Percentiles rank a stretch among this genome's conserved stretches.
These are phyloP conservation scores for Furcula furcula DNA, from an alignment of 2,888 invertebrate species.

Conservation along the genomic window DNA sequence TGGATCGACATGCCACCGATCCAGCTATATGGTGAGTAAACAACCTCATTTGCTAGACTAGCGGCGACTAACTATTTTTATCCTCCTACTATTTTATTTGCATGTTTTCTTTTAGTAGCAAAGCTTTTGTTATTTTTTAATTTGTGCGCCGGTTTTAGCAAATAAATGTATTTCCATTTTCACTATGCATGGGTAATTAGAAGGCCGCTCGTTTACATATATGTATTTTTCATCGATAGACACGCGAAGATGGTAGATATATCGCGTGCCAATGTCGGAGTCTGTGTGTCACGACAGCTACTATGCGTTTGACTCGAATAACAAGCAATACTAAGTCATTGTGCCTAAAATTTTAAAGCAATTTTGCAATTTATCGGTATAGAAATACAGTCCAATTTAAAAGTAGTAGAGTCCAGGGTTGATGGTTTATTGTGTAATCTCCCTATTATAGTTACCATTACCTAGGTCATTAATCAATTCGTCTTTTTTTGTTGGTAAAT, in stretches of 20 bases:
- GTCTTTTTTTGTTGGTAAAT: conserved; percentile 60
- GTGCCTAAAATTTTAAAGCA: not conserved
- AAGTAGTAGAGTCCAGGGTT: not conserved
- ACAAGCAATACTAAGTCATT: not conserved
- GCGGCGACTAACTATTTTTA: too few relatives aligned
- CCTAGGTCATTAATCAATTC: conserved; percentile 69
- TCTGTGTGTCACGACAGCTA: conserved; percentile 17
- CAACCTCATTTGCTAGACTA: too few relatives aligned
- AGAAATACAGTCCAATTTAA: not conserved
- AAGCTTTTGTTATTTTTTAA: too few relatives aligned
- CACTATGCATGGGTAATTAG: too few relatives aligned
- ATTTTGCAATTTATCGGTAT: not conserved
- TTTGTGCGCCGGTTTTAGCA: too few relatives aligned
- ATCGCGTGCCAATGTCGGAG: conserved; percentile 17
- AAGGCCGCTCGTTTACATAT: conserved; percentile 14
- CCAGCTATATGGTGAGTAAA: too few relatives aligned
- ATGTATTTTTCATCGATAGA: conserved; percentile 17
- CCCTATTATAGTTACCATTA: conserved; percentile 18
- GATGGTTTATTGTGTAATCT: not conserved
- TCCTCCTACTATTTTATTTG: too few relatives aligned
- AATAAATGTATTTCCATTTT: too few relatives aligned
- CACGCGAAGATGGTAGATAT: conserved; percentile 3
- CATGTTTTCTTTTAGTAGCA: too few relatives aligned
- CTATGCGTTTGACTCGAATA: not conserved
- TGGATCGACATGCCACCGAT: too few relatives aligned